Evolutionary conservation across 2,888 invertebrate genomes (phyloP), one percentile per base, ranked within the genome.

Genomic region (Alitta virens): DNA sequence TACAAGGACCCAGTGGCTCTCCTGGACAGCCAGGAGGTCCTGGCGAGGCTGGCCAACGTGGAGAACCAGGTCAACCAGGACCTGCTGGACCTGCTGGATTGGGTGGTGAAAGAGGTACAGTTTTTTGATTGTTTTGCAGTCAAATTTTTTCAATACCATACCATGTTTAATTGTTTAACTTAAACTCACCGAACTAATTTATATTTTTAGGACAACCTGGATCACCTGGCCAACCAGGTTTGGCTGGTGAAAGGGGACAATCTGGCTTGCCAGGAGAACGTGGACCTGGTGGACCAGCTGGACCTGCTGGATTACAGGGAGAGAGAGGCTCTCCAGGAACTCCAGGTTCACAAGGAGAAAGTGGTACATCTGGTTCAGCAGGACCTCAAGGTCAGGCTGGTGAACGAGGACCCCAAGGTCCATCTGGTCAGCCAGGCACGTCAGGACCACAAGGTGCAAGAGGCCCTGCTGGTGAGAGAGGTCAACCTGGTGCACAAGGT

Each of bases 1-100:
- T 50, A 26, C 38, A 40, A 18, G 62, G 62, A 33, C 62, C 51
- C 7, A 76, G 55, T 43, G 62, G 62, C 27, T 23, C 56, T 43
- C 54, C 51, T 24, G 68, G 68, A 50, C 52, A 59, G 2, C 42
- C 55, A 9, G 68, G 68, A 1, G 54, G 24, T 2, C 54, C 52
- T n/a, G 64, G 64, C 23, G 40, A 43, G 21, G 25, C 16, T 23
- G 64, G 64, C 16, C 55, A 58, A 16, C 40, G 50, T 46, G 67
- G 67, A 24, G 63, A 56, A 16, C 33, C 24, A 25, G 67, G 67
- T 25, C 12, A n/a, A 26, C 38, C 55, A 25, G 62, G 62, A 33
- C 18, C 25, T 9, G 40, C 42, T n/a, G 59, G 59, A 14, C 42
- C 59, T 21, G 42, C 46, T 27, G 63, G 63, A 21, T 14, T 27